These are phyloP conservation scores for Lagopus muta DNA, from an alignment of 2,113 vertebrate species.

Conservation along the genomic window DNA sequence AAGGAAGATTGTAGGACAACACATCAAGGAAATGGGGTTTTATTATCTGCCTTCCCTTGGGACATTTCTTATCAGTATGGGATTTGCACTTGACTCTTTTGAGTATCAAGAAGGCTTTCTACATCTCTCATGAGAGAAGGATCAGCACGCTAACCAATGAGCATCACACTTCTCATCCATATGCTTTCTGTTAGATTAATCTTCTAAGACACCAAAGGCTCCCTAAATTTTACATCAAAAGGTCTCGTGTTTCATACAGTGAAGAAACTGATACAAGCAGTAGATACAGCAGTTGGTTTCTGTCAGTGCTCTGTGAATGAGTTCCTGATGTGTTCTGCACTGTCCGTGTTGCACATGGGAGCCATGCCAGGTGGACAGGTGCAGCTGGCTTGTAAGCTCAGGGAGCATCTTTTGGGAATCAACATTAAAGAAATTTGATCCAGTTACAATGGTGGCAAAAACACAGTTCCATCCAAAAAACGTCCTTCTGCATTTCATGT, in stretches of 20 bases:
- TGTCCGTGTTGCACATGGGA: not conserved
- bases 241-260: not conserved
- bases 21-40: not conserved
- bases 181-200: slow-evolving; percentile 14
- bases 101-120: not conserved
- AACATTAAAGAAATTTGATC: not conserved
- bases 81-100: not conserved
- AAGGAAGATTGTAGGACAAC: not conserved
- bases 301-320: not conserved
- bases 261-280: slow-evolving; percentile 24
- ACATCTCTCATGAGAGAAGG: not conserved
- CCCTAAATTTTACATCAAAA: not conserved
- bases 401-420: not conserved
- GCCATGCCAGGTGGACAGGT: not conserved
- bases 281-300: not conserved
- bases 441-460: not conserved
- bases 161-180: not conserved
- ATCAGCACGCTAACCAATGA: not conserved
- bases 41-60: not conserved
- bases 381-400: not conserved
- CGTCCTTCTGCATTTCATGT: not conserved
- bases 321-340: not conserved
- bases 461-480: not conserved
- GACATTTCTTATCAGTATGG: not conserved
- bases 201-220: not conserved